phyloP scores from a whole-genome alignment of 2,113 vertebrate species.

The Diadophis punctatus region DNA sequence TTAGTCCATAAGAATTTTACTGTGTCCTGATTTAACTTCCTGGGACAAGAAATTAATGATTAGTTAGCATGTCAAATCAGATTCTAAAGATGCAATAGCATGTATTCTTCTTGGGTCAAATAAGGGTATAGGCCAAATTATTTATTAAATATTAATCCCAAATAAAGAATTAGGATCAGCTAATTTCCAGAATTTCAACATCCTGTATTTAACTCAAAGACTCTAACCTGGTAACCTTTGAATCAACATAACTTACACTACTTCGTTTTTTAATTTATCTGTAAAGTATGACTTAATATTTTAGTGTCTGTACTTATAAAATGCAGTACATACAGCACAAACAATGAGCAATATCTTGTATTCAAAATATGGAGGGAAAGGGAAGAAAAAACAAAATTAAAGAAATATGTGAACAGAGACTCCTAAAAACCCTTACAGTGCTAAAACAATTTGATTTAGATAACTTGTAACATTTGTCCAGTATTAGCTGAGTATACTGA shows the following conservation, averaged over 20 bases:
- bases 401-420: slow-evolving; percentile 13
- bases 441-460: background rate
- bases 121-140: slow-evolving; percentile 7
- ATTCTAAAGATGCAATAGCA: slow-evolving; percentile 1
- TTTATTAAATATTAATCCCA: slow-evolving; percentile 1
- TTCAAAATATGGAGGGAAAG: fast-evolving
- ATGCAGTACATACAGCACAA: background rate
- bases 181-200: slow-evolving; percentile 7
- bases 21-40: background rate
- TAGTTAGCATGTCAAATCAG: slow-evolving; percentile 20
- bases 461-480: background rate
- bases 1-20: slow-evolving; percentile 4
- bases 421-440: background rate
- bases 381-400: background rate
- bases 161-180: background rate
- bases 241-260: background rate
- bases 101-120: background rate
- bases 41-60: background rate
- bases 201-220: slow-evolving; percentile 21
- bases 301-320: background rate
- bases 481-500: background rate
- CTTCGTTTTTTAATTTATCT: background rate
- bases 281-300: background rate
- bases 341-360: slow-evolving; percentile 26
- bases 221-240: slow-evolving; percentile 12